Evolutionary conservation across 2,888 invertebrate species (phyloP).

Genomic region (Drosophila algonquin): DNA sequence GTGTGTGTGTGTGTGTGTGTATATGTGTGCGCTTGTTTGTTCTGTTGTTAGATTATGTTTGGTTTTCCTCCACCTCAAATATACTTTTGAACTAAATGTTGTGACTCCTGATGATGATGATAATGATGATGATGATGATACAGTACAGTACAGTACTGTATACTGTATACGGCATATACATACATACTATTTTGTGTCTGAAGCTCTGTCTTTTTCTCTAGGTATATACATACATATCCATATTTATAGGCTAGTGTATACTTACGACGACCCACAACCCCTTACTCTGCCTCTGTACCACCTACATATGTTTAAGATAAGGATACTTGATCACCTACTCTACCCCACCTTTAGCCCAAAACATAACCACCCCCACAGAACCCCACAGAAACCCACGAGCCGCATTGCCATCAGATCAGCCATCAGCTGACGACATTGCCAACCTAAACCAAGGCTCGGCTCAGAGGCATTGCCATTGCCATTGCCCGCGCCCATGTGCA

Average conservation of each 20-base stretch:
- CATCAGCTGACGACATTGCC: not conserved
- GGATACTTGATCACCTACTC: conserved; percentile 13
- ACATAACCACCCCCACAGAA: not conserved
- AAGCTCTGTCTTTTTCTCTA: conserved; percentile 57
- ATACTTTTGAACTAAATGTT: conserved; percentile 51
- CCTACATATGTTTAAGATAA: conserved; percentile 28
- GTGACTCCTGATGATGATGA: conserved; percentile 29
- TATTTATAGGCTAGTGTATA: conserved; percentile 25
- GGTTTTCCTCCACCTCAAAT: conserved; percentile 11
- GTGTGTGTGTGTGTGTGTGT: conserved; percentile 10
- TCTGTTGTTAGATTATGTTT: conserved; percentile 10
- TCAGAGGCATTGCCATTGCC: not conserved
- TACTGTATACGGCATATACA: conserved; percentile 48
- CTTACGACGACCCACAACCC: conserved; percentile 13
- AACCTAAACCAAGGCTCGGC: not conserved
- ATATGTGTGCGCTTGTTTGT: conserved; percentile 16
- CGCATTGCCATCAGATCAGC: not conserved
- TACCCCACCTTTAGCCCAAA: not conserved
- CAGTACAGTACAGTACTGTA: conserved; percentile 20
- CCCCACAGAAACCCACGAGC: not conserved
- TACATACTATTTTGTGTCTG: conserved; percentile 59
- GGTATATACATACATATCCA: conserved; percentile 48
- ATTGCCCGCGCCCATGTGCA: conserved; percentile 6
- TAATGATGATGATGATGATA: not conserved
- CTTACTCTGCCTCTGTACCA: conserved; percentile 27